Evolutionary conservation across 2,888 invertebrate species (phyloP).

Genomic region (Drosophila helvetica): DNA sequence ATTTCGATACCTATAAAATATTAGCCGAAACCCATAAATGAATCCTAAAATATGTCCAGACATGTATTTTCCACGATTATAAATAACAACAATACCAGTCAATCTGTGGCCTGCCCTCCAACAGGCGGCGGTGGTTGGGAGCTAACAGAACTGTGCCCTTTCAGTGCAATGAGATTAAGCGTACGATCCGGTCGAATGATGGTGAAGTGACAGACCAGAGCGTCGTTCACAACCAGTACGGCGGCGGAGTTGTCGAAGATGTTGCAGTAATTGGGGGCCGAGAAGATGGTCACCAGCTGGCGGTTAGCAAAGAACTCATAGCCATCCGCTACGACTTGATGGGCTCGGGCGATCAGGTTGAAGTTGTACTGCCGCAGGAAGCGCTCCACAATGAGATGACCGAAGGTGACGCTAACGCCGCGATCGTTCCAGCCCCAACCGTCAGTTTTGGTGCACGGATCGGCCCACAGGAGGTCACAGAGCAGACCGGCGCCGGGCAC

Average conservation of each 20-base stretch:
- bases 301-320: slow-evolving; percentile 43
- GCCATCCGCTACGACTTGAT: slow-evolving; percentile 41
- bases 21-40: neutral
- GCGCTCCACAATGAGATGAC: slow-evolving; percentile 10
- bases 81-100: neutral
- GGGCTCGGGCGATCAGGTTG: slow-evolving; percentile 33
- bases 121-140: neutral
- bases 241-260: slow-evolving; percentile 36
- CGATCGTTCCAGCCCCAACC: slow-evolving; percentile 38
- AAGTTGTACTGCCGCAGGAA: slow-evolving; percentile 24
- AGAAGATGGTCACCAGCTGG: slow-evolving; percentile 39
- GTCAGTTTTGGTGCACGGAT: slow-evolving; percentile 11
- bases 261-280: slow-evolving; percentile 40
- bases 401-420: slow-evolving; percentile 37
- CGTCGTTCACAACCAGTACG: slow-evolving; percentile 26
- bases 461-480: slow-evolving; percentile 38
- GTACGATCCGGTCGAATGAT: slow-evolving; percentile 13
- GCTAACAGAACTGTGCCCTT: neutral
- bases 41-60: neutral
- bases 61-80: neutral
- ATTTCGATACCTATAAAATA: too few relatives aligned
- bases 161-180: neutral
- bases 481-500: slow-evolving; percentile 32
- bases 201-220: slow-evolving; percentile 28
- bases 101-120: neutral